Evolutionary conservation across 2,888 invertebrate genomes (phyloP).

Genomic region (Cheilosia grossa): DNA sequence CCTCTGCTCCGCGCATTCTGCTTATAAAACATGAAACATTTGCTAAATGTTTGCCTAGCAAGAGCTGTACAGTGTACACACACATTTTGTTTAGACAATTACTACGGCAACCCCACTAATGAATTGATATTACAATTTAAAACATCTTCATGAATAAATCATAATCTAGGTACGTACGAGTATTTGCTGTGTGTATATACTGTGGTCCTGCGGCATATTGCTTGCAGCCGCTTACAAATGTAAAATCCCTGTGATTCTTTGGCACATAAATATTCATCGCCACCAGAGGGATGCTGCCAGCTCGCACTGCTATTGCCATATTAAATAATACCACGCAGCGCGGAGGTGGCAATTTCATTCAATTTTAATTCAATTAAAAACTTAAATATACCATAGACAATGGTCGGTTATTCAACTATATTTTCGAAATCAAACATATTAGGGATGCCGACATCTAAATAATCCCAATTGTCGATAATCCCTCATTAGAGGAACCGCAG

Average conservation of each 20-base stretch:
- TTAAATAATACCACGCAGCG: slow-evolving; percentile 31
- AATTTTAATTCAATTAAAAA: too few relatives aligned
- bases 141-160: slow-evolving; percentile 46
- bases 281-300: slow-evolving; percentile 2
- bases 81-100: slow-evolving; percentile 32
- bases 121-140: slow-evolving; percentile 47
- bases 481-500: not conserved
- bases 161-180: not conserved
- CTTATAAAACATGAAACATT: too few relatives aligned
- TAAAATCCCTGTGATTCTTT: slow-evolving; percentile 31
- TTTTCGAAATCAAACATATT: not conserved
- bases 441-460: not conserved
- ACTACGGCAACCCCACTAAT: slow-evolving; percentile 30
- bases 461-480: slow-evolving; percentile 1
- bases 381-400: too few relatives aligned
- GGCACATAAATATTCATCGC: slow-evolving; percentile 46
- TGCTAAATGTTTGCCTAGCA: slow-evolving; percentile 17
- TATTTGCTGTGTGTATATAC: not conserved
- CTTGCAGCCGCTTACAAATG: slow-evolving; percentile 22
- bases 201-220: slow-evolving; percentile 12
- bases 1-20: too few relatives aligned
- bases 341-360: not conserved
- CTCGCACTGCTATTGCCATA: slow-evolving; percentile 2
- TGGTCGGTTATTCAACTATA: too few relatives aligned
- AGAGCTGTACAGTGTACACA: not conserved